Evolutionary conservation across 2,888 invertebrate genomes (phyloP).

Genomic region (Hypselothyrea guttata): DNA sequence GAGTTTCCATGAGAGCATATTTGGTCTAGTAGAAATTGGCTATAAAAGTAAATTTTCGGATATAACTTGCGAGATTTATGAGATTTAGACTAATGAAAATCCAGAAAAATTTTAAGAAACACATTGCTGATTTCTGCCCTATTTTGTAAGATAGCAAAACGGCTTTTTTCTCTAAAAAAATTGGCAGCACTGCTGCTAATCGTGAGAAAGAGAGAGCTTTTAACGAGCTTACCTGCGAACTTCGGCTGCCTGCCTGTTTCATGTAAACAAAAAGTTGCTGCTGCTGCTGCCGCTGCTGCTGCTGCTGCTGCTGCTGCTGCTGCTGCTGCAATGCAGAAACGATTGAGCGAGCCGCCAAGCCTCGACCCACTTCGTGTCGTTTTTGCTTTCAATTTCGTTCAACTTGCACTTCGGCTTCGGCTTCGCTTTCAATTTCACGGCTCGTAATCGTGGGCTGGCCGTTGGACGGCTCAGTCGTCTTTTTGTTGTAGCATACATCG

Average conservation of each 20-base stretch:
- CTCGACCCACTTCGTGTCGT: constrained; percentile 54
- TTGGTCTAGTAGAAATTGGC: too few relatives aligned
- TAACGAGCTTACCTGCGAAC: constrained; percentile 29
- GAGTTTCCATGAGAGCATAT: too few relatives aligned
- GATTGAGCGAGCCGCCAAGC: constrained; percentile 17
- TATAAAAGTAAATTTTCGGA: too few relatives aligned
- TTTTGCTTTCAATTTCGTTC: constrained; percentile 69
- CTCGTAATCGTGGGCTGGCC: constrained; percentile 70
- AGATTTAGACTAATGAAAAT: too few relatives aligned
- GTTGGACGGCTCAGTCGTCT: constrained; percentile 77
- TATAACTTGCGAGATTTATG: too few relatives aligned
- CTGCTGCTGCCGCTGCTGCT: constrained; percentile 2
- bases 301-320: constrained; percentile 11
- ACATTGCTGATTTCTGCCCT: too few relatives aligned
- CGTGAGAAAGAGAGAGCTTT: constrained; percentile 26
- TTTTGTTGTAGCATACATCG: constrained; percentile 75
- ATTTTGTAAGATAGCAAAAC: too few relatives aligned
- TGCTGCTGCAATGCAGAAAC: constrained; percentile 55
- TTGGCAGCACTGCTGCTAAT: too few relatives aligned
- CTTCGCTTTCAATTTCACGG: constrained; percentile 69
- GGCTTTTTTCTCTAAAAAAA: too few relatives aligned
- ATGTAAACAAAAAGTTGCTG: constrained; percentile 41
- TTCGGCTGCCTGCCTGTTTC: constrained; percentile 21
- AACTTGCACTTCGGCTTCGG: constrained; percentile 59
- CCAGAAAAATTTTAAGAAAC: too few relatives aligned